Conservation (phyloP, 2,888 invertebrate species). For the Pasiphila rectangulata region DNA sequence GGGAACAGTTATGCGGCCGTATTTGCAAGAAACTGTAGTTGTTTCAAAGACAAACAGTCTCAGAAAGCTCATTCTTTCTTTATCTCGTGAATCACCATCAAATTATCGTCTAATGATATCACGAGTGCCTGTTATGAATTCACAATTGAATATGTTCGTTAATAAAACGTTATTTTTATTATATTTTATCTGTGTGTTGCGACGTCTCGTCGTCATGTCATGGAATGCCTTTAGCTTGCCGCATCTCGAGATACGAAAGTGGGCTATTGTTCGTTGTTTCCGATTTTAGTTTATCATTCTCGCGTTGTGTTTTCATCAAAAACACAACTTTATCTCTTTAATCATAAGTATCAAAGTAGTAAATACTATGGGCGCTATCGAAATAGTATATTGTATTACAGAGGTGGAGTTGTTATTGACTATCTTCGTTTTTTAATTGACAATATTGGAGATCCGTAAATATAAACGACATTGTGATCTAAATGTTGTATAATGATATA, state of each 20-base stretch:
- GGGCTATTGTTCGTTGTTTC: conserved; percentile 60
- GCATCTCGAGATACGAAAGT: conserved; percentile 53
- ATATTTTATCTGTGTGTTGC: conserved; percentile 43
- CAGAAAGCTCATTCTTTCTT: conserved; percentile 43
- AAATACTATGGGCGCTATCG: neutral
- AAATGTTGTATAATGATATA: too few relatives aligned
- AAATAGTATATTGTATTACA: neutral
- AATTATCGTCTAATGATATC: conserved; percentile 61
- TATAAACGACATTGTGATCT: too few relatives aligned
- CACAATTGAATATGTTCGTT: conserved; percentile 68
- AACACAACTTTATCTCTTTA: conserved; percentile 29
- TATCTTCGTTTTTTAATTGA: conserved; percentile 6
- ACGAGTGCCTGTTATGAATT: conserved; percentile 57
- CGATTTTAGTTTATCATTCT: conserved; percentile 54
- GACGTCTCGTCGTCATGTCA: conserved; percentile 39
- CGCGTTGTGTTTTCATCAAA: conserved; percentile 39
- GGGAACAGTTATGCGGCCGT: conserved; percentile 2
- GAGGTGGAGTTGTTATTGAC: neutral
- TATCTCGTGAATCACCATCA: conserved; percentile 49
- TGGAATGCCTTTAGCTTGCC: conserved; percentile 54
- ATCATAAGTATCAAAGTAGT: conserved; percentile 9
- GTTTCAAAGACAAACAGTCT: conserved; percentile 30
- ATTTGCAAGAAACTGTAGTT: conserved; percentile 28
- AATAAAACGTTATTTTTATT: conserved; percentile 57
- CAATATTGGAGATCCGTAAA: too few relatives aligned